Evolutionary conservation across 1,140 invertebrate genomes (phyloP).

Genomic region (Ceratitis capitata): DNA sequence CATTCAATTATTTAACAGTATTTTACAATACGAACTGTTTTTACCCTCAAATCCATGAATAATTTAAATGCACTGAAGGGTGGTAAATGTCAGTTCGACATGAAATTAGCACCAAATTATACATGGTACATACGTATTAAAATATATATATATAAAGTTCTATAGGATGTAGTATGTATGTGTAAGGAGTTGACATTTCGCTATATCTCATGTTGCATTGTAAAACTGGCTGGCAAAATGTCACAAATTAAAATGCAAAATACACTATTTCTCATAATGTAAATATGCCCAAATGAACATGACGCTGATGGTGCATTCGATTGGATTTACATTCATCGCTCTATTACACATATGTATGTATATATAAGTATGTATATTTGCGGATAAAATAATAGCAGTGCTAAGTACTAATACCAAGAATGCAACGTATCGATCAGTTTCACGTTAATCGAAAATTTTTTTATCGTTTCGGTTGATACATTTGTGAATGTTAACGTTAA

Average conservation of each 20-base stretch:
- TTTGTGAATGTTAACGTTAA: too few species aligned
- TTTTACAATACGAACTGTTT: not conserved
- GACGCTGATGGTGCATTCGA: not conserved
- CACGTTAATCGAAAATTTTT: too few species aligned
- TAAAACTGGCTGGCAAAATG: not conserved
- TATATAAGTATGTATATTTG: too few species aligned
- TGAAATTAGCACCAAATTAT: not conserved
- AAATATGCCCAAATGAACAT: not conserved
- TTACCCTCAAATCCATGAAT: not conserved
- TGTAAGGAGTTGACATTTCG: not conserved
- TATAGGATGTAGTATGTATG: too few species aligned
- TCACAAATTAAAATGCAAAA: not conserved
- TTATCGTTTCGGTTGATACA: too few species aligned
- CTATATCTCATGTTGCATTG: not conserved
- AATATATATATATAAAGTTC: too few species aligned
- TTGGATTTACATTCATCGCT: not conserved
- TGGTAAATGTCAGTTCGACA: not conserved
- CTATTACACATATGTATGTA: too few species aligned
- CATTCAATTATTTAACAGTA: not conserved
- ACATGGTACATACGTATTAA: too few species aligned
- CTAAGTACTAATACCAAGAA: not conserved
- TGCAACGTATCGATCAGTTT: not conserved
- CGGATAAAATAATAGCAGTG: too few species aligned
- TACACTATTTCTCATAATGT: not conserved
- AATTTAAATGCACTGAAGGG: not conserved